Evolutionary conservation across 1,140 invertebrate species (phyloP), one percentile per base, ranked within the genome.

Genomic region (Zaprionus camerounensis): DNA sequence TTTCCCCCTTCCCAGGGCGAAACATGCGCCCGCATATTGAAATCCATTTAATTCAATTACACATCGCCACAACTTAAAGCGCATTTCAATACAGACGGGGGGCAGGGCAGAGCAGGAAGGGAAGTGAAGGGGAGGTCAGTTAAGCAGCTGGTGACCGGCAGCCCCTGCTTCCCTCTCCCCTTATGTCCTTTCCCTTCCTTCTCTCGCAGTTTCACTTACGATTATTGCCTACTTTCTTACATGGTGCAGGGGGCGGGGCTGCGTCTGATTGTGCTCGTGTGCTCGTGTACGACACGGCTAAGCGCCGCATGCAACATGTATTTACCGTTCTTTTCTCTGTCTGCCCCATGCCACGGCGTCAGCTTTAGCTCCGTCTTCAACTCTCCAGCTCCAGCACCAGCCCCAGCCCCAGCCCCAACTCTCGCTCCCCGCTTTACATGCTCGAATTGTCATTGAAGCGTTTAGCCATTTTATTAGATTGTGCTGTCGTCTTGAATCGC

Each of bases 401-500:
- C 17, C 65, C n/a, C n/a, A n/a, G n/a, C 2, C 6, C 51, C 24
- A 13, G 2, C 5, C 65, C 17, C 22, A 36, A 22, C 53, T 12
- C 44, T 53, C 20, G 24, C 17, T 12, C 24, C 22, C 69, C 74
- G 66, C 82, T 88, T 88, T 88, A 88, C 85, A 88, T 88, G 85
- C 85, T 88, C 85, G 85, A 85, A 88, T 88, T 88, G 85, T 88
- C 85, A 88, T 88, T 88, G 85, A 88, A 88, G 85, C 85, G 85
- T 90, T 88, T 88, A 88, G 85, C 83, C 85, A 88, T 88, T 88
- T 88, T 88, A 88, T 88, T 88, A 76, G 85, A 88, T 88, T 88
- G 85, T 70, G 84, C 78, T 80, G 78, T 78, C 75, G 70, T 80
- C 74, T 78, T 74, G 82, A 64, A 77, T 82, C 82, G 79, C 72